Percentiles rank a stretch among this genome's conserved stretches.
Evolutionary conservation across 2,797 vertebrate genomes (phyloP).

Genomic region (Cryptoblepharus egeriae): DNA sequence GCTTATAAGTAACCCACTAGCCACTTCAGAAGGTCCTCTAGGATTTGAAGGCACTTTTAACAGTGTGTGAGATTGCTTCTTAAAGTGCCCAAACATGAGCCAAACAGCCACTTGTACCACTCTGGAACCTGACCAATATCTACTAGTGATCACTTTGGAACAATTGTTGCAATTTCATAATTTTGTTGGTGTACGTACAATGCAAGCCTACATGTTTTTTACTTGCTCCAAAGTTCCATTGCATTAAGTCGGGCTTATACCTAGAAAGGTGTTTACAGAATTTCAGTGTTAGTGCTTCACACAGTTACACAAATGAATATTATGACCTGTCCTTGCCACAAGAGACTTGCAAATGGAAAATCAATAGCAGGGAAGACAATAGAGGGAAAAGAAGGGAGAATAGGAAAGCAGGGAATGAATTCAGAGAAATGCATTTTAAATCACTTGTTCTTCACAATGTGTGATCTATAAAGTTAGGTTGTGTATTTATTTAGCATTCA

Average conservation of each 20-base stretch:
- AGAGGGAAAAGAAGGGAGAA: no score
- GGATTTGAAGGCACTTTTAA: no score
- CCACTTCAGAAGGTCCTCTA: no score
- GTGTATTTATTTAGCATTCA: constrained; percentile 39
- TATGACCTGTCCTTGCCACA: not conserved
- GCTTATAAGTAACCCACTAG: no score
- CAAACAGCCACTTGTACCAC: no score
- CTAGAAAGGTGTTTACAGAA: no score
- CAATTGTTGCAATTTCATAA: not conserved
- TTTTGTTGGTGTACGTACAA: no score
- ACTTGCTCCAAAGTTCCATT: no score
- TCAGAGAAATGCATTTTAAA: not conserved
- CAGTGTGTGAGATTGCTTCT: no score
- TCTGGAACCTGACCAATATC: not conserved
- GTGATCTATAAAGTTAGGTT: not conserved
- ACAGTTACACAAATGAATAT: not conserved
- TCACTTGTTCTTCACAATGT: not conserved
- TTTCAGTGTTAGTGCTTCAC: not conserved
- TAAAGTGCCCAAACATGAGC: no score
- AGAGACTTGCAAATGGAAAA: not conserved
- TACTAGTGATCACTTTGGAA: not conserved
- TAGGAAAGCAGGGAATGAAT: not conserved
- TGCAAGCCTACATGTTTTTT: no score
- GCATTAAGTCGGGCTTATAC: not conserved
- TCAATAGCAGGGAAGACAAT: not conserved